Percentiles rank a stretch among this genome's conserved stretches.
Conservation (phyloP, 1,140 invertebrate species). For the Apis laboriosa region DNA sequence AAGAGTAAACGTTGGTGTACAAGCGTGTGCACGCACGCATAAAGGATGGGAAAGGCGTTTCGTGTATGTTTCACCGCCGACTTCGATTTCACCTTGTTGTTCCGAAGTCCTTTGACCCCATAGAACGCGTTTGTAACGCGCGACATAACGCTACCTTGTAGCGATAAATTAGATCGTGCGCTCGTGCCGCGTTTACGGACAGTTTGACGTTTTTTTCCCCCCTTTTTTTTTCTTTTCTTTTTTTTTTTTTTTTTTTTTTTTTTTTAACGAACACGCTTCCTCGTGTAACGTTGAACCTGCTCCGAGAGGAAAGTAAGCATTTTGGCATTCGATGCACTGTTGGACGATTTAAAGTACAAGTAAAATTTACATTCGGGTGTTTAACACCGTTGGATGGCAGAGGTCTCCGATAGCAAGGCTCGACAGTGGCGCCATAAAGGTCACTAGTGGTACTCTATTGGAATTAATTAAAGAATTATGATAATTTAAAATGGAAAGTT, state of each 20-base stretch:
- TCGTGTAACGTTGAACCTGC: neutral
- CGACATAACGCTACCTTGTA: conserved; percentile 6
- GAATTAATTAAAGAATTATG: no score
- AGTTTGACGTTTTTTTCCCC: neutral
- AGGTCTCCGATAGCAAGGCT: no score
- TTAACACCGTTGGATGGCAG: neutral
- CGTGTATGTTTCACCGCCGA: neutral
- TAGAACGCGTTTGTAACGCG: neutral
- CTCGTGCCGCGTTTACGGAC: neutral
- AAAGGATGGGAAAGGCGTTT: conserved; percentile 21
- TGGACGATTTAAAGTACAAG: neutral
- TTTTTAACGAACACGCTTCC: neutral
- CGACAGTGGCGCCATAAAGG: no score
- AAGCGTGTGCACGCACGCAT: neutral
- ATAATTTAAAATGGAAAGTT: no score
- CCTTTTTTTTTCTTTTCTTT: neutral
- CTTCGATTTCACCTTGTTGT: conserved; percentile 37
- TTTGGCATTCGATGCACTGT: neutral
- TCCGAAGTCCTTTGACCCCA: conserved; percentile 24
- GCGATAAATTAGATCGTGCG: conserved; percentile 23
- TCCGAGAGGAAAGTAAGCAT: neutral
- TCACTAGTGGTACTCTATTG: no score
- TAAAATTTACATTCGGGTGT: neutral
- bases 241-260: no score
- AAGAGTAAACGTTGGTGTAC: neutral